phyloP scores from a whole-genome alignment of 2,113 vertebrate genomes.

The Scophthalmus maximus region DNA sequence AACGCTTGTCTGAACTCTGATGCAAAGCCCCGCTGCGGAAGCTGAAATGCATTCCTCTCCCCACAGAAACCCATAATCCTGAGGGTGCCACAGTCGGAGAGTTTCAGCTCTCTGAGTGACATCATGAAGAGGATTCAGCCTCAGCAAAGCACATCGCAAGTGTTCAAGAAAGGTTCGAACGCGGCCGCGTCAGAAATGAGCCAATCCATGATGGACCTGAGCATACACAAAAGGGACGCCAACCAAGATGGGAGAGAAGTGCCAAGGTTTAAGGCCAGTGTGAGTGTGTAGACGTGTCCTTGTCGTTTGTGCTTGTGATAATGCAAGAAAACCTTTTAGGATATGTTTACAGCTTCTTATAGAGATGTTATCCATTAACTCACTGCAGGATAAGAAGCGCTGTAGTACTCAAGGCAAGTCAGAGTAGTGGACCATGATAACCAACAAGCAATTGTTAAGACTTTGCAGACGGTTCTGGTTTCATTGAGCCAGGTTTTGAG shows the following conservation, averaged over 20 bases:
- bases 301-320: neutral
- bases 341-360: too few species aligned
- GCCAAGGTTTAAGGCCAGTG: conserved; percentile 46
- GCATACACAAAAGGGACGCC: neutral
- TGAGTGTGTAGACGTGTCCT: conserved; percentile 46
- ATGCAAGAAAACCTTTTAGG: too few species aligned
- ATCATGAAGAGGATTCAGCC: conserved; percentile 68
- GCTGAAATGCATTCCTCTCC: conserved; percentile 20
- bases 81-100: conserved; percentile 62
- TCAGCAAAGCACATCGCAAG: conserved; percentile 11
- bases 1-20: neutral
- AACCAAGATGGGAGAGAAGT: conserved; percentile 27
- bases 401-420: too few species aligned
- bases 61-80: conserved; percentile 75
- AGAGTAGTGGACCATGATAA: too few species aligned
- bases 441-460: too few species aligned
- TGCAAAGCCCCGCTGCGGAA: neutral
- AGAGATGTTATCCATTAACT: too few species aligned
- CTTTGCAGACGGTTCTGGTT: too few species aligned
- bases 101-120: conserved; percentile 69
- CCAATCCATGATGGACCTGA: conserved; percentile 76
- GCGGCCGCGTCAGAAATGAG: conserved; percentile 48
- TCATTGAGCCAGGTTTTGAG: too few species aligned
- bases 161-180: conserved; percentile 4
- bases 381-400: too few species aligned